phyloP scores from a whole-genome alignment of 2,888 invertebrate genomes.

The Digitonthophagus gazella region DNA sequence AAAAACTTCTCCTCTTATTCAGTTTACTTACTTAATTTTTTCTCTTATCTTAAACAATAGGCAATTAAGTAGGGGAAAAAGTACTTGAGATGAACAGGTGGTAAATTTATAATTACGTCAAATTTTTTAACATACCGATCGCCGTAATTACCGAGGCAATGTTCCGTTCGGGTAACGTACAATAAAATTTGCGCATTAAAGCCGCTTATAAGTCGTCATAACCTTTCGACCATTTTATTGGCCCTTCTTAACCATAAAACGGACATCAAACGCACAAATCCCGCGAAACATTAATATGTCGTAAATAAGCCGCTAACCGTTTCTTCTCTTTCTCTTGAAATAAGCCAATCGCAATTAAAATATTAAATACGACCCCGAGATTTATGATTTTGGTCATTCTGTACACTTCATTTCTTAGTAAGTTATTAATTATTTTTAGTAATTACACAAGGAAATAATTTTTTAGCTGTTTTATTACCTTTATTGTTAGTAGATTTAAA shows the following conservation, averaged over 20 bases:
- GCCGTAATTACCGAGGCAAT: neutral
- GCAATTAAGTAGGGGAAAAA: too few species aligned
- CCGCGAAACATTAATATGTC: conserved; percentile 5
- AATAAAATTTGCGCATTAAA: neutral
- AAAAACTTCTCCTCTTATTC: neutral
- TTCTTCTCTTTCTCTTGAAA: conserved; percentile 2
- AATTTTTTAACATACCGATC: neutral
- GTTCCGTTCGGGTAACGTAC: neutral
- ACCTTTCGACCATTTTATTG: conserved; percentile 7
- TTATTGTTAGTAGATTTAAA: too few species aligned
- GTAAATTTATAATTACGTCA: neutral
- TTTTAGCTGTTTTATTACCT: too few species aligned
- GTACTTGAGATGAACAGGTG: neutral
- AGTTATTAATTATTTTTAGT: neutral
- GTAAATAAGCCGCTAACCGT: conserved; percentile 5
- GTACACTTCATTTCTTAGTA: neutral
- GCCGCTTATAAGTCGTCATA: neutral
- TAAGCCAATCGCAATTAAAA: conserved; percentile 8
- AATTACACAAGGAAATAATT: too few species aligned
- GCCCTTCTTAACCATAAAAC: conserved; percentile 10
- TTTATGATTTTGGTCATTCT: neutral
- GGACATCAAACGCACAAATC: conserved; percentile 13
- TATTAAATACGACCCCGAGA: conserved; percentile 5
- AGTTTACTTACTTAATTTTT: too few species aligned
- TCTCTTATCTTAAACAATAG: too few species aligned